Evolutionary conservation across 2,888 invertebrate species (phyloP).

Genomic region (Acleris holmiana): DNA sequence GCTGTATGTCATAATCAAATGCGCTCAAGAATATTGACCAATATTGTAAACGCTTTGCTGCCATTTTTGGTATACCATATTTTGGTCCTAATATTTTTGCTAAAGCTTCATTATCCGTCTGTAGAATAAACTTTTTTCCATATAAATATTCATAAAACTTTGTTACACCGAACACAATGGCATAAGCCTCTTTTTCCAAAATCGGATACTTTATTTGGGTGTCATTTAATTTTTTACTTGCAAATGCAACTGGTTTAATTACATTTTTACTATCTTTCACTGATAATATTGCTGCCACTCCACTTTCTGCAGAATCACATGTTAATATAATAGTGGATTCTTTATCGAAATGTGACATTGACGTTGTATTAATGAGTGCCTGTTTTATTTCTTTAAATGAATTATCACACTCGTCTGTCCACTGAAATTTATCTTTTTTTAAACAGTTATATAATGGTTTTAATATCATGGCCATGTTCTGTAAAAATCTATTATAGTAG

Average conservation of each 20-base stretch:
- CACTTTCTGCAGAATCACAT: background rate
- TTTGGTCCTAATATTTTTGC: constrained; percentile 17
- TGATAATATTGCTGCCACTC: background rate
- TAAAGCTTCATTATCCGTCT: constrained; percentile 19
- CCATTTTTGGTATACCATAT: constrained; percentile 24
- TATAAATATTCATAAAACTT: no score
- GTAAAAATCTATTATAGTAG: constrained; percentile 22
- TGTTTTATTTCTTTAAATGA: background rate
- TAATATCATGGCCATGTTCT: background rate
- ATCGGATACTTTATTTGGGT: no score
- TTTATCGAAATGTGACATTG: background rate
- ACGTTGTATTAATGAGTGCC: background rate
- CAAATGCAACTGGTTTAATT: no score
- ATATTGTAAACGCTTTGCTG: constrained; percentile 17
- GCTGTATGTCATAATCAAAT: constrained; percentile 22
- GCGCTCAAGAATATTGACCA: constrained; percentile 25
- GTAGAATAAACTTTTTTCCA: no score
- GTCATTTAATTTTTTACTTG: no score
- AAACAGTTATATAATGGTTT: background rate
- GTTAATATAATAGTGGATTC: background rate
- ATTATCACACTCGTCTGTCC: background rate
- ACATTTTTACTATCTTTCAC: background rate
- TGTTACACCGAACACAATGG: no score
- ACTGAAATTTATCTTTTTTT: background rate
- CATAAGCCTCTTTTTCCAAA: no score